Evolutionary conservation across 2,113 vertebrate genomes (phyloP), one percentile per base, ranked within the genome.

Genomic region (Eupsittula cactorum): DNA sequence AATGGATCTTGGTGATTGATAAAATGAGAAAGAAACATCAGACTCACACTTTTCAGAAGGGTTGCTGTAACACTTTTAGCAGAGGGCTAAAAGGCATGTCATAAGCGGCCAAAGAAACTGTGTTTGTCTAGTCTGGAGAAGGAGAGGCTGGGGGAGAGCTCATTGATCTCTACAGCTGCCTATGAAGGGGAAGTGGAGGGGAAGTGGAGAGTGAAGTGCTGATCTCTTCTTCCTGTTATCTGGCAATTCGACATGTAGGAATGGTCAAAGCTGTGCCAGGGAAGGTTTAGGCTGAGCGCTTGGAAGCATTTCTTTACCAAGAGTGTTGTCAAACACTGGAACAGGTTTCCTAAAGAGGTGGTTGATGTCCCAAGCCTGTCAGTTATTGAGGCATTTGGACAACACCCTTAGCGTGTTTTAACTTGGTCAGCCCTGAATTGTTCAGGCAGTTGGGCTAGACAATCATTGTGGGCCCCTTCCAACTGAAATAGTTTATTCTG

Each of bases 241-340:
- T 29, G 10, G 14, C 27, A 10, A n/a, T 4, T 44, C 49, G 39
- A 25, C 2, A 0, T 1, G 0, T 35, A 12, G n/a, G 88, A 88
- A 16, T 3, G 6, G 10, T 71, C 46, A 63, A 68, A 82, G 20
- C 2, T 63, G 20, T 0, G 2, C 1, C 7, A 74, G 13, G 7
- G 4, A 2, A 85, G 2, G 15, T 77, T 83, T 10, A 73, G 28
- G 41, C 11, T 82, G 28, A n/a, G n/a, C 4, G 41, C 49, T 2
- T 1, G 3, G 16, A 94, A 76, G 1, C 4, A 53, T 59, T 94
- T 94, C 3, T 71, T 53, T 79, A 46, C 10, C 0, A 0, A 20
- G 15, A 62, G 3, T 1, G 12, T 53, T 9, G 60, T 37, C 19
- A 52, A 82, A 70, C 17, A 35, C 15, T 44, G 11, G 8, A 63